Base-by-base conservation (phyloP, 2,113 vertebrate genomes). In the Corythoichthys haematopterus region DNA sequence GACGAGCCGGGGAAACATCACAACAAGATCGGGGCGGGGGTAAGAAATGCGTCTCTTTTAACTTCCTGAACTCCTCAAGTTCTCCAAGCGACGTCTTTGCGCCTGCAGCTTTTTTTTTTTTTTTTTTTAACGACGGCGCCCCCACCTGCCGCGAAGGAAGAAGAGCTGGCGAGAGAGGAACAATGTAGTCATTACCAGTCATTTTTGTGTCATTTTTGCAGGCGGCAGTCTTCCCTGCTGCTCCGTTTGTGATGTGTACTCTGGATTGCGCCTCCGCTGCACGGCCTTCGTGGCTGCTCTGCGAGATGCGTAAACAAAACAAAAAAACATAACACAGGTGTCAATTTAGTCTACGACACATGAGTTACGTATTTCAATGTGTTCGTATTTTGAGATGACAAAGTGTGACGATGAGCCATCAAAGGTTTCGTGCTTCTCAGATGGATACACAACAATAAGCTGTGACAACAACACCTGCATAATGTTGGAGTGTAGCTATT, bases 1-100 rank as follows among this genome's bases (percentile, higher is more conserved):
- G 80, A 88, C 80, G 71, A 91, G 84, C 78, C 81, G 56, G 76
- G 80, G 85, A 85, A 87, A 90, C 88, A 91, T 90, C 91, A 91
- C 83, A 88, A 90, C 82, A 84, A 86, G 80, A 89, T 87, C 85
- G 83, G 76, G 52, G 52, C 8, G 55, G 55, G 85, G 83, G 85
- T 85, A 87, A 85, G 81, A 91, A 88, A 82, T 85, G 79, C 78
- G 33, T 75, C 69, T 85, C 90, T 92, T 92, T 92, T 85, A 91
- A 92, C 91, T 91, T 92, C 88, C 86, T 87, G 78, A 92, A 92
- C 90, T 91, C 84, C 87, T 91, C 90, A 92, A 90, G 90, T 92
- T 93, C 88, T 91, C 84, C 82, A 84, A 86, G 88, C 84, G 78
- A 76, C 78, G 79, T 74, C 77, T 68, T 63, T 78, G 86, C 75